A percentile compares a stretch with the other conserved stretches of the same genome.
phyloP scores from a whole-genome alignment of 2,888 invertebrate species.

The Chrysotoxum bicinctum region DNA sequence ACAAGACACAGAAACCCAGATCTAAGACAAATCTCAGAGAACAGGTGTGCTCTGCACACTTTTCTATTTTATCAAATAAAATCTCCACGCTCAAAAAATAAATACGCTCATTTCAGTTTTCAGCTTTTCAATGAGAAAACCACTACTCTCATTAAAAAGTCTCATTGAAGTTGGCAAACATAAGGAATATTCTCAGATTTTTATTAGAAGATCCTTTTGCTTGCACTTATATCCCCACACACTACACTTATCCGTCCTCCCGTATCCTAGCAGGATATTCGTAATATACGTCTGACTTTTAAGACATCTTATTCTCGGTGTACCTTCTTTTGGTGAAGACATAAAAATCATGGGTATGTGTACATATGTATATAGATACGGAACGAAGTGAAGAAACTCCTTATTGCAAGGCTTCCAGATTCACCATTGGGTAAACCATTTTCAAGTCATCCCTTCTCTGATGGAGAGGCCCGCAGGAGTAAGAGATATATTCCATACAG shows the following conservation, averaged over 20 bases:
- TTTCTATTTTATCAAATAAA: conserved; percentile 17
- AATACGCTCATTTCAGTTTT: conserved; percentile 23
- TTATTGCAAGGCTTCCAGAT: background rate
- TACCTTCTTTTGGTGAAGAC: background rate
- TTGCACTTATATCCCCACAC: background rate
- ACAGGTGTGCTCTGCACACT: conserved; percentile 10
- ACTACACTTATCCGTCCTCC: background rate
- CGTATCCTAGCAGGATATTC: background rate
- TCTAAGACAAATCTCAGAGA: background rate
- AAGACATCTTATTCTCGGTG: background rate
- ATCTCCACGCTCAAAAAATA: conserved; percentile 2
- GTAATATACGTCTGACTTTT: background rate
- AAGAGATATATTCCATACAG: conserved; percentile 32
- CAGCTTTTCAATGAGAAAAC: background rate
- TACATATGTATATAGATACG: background rate
- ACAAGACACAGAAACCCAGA: conserved; percentile 46
- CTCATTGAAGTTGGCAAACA: conserved; percentile 53
- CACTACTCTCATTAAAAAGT: conserved; percentile 54
- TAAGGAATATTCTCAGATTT: conserved; percentile 39
- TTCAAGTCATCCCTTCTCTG: background rate
- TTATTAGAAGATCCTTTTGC: conserved; percentile 10
- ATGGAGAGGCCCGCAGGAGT: background rate
- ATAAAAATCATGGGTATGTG: background rate
- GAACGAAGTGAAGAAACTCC: background rate
- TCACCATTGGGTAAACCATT: conserved; percentile 2